A percentile compares a stretch with the other conserved stretches of the same genome.
phyloP scores from a whole-genome alignment of 2,113 vertebrate species.

The Tupaia tana region DNA sequence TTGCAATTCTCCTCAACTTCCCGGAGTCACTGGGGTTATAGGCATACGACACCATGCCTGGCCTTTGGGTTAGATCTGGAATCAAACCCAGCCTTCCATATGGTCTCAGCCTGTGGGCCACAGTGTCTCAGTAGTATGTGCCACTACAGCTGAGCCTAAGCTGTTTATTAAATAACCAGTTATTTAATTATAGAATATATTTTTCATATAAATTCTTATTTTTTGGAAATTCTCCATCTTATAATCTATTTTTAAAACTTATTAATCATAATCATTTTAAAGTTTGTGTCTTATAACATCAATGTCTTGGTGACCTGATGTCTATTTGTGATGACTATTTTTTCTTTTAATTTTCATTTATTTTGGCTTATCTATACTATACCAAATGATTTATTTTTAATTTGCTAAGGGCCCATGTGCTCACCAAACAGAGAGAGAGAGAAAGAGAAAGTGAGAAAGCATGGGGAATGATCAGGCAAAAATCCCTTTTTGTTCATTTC shows the following conservation, averaged over 20 bases:
- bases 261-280: background rate
- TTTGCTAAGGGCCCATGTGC: too few relatives aligned
- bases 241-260: background rate
- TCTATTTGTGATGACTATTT: background rate
- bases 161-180: background rate
- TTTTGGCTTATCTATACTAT: background rate
- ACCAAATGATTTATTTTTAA: background rate
- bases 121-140: too few relatives aligned
- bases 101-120: too few relatives aligned
- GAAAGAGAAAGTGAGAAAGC: too few relatives aligned
- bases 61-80: too few relatives aligned
- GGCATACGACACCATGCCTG: too few relatives aligned
- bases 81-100: too few relatives aligned
- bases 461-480: too few relatives aligned
- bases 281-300: background rate
- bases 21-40: too few relatives aligned
- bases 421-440: too few relatives aligned
- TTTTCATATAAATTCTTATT: background rate
- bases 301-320: background rate
- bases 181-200: background rate
- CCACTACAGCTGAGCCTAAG: background rate
- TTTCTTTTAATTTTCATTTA: background rate
- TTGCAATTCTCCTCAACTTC: too few relatives aligned
- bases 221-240: conserved; percentile 18
- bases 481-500: too few relatives aligned